Percentiles rank a stretch among this genome's conserved stretches.
phyloP scores from a whole-genome alignment of 2,888 invertebrate species.

The Diplazon laetatorius region DNA sequence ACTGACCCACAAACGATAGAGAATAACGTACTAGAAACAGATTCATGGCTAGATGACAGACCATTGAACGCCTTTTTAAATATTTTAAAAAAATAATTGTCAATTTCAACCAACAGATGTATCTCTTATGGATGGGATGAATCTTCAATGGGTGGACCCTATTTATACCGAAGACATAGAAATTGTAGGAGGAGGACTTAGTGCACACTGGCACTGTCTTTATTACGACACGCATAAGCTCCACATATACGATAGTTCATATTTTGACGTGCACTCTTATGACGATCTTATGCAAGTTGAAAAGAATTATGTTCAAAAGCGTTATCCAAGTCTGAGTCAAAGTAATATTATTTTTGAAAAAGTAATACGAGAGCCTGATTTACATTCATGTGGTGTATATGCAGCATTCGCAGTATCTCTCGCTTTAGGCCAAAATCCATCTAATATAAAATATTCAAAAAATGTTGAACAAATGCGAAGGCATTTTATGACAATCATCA shows the following conservation, averaged over 20 bases:
- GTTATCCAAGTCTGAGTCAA: background rate
- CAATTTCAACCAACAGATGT: conserved; percentile 1
- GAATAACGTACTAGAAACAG: conserved; percentile 2
- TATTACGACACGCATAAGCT: conserved; percentile 13
- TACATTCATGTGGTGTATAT: conserved; percentile 14
- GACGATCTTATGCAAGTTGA: background rate
- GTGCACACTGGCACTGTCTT: conserved; percentile 4
- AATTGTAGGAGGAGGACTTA: background rate
- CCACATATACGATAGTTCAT: conserved; percentile 7
- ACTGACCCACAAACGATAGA: background rate
- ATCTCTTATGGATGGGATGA: background rate
- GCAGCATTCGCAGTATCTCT: conserved; percentile 30
- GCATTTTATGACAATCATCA: conserved; percentile 21
- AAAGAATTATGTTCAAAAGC: background rate
- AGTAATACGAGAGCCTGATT: background rate
- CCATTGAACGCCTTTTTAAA: background rate
- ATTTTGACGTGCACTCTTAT: background rate
- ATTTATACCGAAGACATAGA: background rate
- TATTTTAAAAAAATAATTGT: conserved; percentile 1
- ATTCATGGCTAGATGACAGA: conserved; percentile 10
- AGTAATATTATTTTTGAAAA: conserved; percentile 10
- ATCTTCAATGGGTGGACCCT: conserved; percentile 7
- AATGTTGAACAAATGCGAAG: conserved; percentile 20
- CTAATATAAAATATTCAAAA: conserved; percentile 29
- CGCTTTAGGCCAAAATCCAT: conserved; percentile 27